phyloP scores from a whole-genome alignment of 2,888 invertebrate genomes.

The Ophioninae sp. region DNA sequence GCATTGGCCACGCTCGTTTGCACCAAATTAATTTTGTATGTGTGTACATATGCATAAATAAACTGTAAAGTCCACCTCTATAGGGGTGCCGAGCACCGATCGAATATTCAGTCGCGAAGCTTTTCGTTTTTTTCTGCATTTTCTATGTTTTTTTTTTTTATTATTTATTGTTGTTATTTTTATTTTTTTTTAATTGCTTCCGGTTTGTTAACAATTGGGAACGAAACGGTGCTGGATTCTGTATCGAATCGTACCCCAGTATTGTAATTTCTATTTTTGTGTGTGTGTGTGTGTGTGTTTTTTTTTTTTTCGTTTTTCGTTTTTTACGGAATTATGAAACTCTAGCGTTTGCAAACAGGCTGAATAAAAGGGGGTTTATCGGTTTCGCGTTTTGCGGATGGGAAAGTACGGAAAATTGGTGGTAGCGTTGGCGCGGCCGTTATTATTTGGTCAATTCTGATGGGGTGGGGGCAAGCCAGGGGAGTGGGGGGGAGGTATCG shows the following conservation, averaged over 20 bases:
- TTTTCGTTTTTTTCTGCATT: background rate
- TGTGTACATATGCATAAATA: conserved; percentile 37
- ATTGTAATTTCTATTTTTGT: too few relatives aligned
- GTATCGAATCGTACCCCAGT: too few relatives aligned
- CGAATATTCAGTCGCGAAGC: conserved; percentile 9
- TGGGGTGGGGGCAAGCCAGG: conserved; percentile 23
- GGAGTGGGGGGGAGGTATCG: background rate
- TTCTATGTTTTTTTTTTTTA: background rate
- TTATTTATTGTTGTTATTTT: background rate
- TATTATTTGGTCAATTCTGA: conserved; percentile 57
- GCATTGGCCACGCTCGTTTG: conserved; percentile 56
- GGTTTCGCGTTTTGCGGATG: conserved; percentile 31
- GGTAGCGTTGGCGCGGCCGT: conserved; percentile 15
- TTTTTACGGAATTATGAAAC: conserved; percentile 1
- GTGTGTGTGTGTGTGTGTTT: background rate
- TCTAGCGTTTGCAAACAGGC: background rate
- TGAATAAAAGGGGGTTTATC: conserved; percentile 44
- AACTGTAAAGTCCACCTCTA: conserved; percentile 27
- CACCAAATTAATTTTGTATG: conserved; percentile 60
- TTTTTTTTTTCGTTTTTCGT: conserved; percentile 7
- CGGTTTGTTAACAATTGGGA: background rate
- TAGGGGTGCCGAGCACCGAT: conserved; percentile 2
- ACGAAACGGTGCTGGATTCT: background rate
- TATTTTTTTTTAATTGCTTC: background rate
- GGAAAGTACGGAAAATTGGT: conserved; percentile 47